Evolutionary conservation across 1,140 invertebrate genomes (phyloP), one percentile per base, ranked within the genome.

Genomic region (Colletes gigas): DNA sequence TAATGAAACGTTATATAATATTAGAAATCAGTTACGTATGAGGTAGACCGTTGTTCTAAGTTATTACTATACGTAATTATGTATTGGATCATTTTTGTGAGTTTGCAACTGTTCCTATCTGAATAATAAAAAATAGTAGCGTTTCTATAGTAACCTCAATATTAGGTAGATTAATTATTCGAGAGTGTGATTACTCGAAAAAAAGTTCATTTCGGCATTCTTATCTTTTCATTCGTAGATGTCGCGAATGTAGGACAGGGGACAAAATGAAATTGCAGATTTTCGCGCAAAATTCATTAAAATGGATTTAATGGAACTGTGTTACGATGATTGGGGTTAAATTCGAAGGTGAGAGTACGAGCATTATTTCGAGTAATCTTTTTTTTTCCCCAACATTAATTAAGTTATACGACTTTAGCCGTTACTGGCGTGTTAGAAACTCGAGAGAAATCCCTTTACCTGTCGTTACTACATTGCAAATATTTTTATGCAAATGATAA

Each of bases 331-430:
- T 59, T 21, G 55, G 14, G 39, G 41, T 72, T 72, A 72, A 72
- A 12, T 15, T 59, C 70, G 41, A 72, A 60, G 55, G 55, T 59
- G 41, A 72, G 47, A 72, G 55, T 41, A 60, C 21, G 55, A 60
- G 19, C 41, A 72, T 72, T 60, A 60, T 9, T 70, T 52, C 4
- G 2, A 47, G 19, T 60, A 47, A 72, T 60, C 50, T 67, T 55
- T 57, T 60, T 30, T 7, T 30, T 30, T 30, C 30, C 55, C 44
- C 41, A 4, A 21, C 19, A 15, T 44, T 59, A 41, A 72, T 72
- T 72, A 72, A 60, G 41, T 72, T 60, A 44, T 17, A 72, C 8
- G 70, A 47, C 41, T 15, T 72, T 55, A 72, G 47, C 41, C 70
- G 41, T 72, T 14, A 60, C 70, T 44, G 17, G 47, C 60, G 70